These are phyloP conservation scores for Mola mola DNA, from an alignment of 2,113 vertebrate species.

Conservation along the genomic window DNA sequence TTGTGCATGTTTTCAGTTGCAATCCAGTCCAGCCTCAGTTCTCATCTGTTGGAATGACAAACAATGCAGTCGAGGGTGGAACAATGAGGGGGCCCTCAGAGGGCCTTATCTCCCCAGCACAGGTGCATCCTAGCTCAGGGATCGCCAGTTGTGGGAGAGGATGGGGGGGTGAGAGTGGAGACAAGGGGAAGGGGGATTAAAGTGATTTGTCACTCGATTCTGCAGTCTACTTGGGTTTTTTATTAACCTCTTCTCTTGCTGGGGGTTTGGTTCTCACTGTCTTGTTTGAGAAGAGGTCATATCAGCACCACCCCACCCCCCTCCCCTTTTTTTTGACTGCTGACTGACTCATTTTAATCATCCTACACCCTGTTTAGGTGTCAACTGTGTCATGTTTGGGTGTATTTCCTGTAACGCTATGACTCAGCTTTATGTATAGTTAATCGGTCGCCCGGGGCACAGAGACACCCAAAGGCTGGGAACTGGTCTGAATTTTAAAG, in stretches of 20 bases:
- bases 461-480: conserved; percentile 1
- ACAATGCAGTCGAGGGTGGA: conserved; percentile 78
- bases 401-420: conserved; percentile 60
- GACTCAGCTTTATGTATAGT: conserved; percentile 62
- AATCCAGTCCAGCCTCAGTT: conserved; percentile 59
- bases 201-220: conserved; percentile 75
- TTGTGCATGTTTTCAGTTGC: conserved; percentile 64
- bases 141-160: conserved; percentile 65
- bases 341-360: conserved; percentile 54
- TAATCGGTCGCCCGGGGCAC: conserved; percentile 29
- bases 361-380: conserved; percentile 48
- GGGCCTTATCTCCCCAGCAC: conserved; percentile 83
- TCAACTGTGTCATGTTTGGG: conserved; percentile 25
- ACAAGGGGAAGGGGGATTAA: conserved; percentile 69
- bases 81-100: conserved; percentile 81
- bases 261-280: conserved; percentile 27
- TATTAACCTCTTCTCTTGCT: conserved; percentile 53
- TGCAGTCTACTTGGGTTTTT: conserved; percentile 53
- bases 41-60: conserved; percentile 81
- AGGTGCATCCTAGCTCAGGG: conserved; percentile 84
- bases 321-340: background rate
- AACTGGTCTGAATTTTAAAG: conserved; percentile 25
- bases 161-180: conserved; percentile 39
- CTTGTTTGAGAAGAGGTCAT: conserved; percentile 3
- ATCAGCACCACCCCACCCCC: conserved; percentile 7